A percentile compares a stretch with the other conserved stretches of the same genome.
phyloP scores from a whole-genome alignment of 2,797 vertebrate species.

The Threskiornis aethiopicus region DNA sequence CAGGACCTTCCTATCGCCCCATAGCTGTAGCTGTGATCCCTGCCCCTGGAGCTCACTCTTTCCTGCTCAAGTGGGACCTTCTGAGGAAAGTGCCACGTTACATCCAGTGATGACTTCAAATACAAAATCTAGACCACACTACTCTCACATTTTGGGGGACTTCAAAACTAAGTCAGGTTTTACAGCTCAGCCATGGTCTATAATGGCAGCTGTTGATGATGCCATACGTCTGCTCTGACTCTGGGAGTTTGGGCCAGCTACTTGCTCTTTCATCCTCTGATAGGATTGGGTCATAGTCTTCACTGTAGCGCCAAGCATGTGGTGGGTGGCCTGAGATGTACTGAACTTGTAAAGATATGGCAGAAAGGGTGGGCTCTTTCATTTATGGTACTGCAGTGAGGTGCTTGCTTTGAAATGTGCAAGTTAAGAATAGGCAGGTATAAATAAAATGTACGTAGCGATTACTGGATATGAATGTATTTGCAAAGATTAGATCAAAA shows the following conservation, averaged over 20 bases:
- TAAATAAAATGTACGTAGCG: background rate
- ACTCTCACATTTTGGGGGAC: background rate
- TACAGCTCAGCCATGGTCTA: background rate
- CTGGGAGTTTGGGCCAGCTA: background rate
- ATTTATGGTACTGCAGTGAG: background rate
- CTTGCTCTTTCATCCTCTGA: background rate
- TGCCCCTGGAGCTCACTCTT: background rate
- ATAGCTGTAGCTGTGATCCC: background rate
- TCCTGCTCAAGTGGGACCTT: background rate
- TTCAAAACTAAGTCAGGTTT: background rate
- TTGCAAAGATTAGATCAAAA: background rate
- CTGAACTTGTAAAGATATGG: background rate
- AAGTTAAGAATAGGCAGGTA: background rate
- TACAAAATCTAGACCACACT: background rate
- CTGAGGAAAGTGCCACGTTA: rapidly evolving
- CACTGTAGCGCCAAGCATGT: background rate
- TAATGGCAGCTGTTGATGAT: background rate
- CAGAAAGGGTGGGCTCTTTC: background rate
- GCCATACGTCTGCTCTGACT: background rate
- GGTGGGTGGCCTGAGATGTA: background rate
- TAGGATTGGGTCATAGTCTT: background rate
- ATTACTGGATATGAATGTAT: background rate
- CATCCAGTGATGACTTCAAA: background rate
- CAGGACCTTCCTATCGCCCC: background rate
- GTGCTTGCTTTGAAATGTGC: background rate